phyloP scores from a whole-genome alignment of 2,113 vertebrate genomes.

The Pterocles orientalis region DNA sequence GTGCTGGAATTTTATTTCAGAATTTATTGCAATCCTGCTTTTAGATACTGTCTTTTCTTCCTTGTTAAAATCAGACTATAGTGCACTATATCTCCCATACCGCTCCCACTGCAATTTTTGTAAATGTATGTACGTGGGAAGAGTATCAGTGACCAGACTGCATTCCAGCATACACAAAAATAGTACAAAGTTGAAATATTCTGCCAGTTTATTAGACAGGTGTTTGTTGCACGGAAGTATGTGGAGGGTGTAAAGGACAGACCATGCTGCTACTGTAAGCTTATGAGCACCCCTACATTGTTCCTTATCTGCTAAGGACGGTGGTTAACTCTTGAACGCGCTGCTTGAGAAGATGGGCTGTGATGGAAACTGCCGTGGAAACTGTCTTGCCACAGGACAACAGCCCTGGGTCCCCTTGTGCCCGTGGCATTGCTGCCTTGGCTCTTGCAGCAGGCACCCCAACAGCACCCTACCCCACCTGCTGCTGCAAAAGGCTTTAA shows the following conservation, averaged over 20 bases:
- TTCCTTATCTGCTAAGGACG: accelerated
- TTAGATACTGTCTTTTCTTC: background rate
- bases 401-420: background rate
- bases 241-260: background rate
- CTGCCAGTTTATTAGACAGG: background rate
- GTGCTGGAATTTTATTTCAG: background rate
- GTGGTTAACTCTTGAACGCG: background rate
- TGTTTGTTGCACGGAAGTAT: background rate
- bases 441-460: background rate
- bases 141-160: too few relatives aligned
- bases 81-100: background rate
- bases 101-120: background rate
- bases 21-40: background rate
- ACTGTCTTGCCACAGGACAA: background rate
- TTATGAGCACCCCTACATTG: accelerated
- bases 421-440: background rate
- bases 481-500: background rate
- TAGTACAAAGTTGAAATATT: accelerated
- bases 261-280: too few relatives aligned
- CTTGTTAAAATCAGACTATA: background rate
- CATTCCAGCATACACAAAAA: background rate
- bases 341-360: background rate
- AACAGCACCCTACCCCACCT: background rate
- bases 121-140: accelerated
- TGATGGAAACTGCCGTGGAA: too few relatives aligned